These are phyloP conservation scores for Sarcophilus harrisii DNA, from an alignment of 2,797 vertebrate genomes.

Conservation along the genomic window DNA sequence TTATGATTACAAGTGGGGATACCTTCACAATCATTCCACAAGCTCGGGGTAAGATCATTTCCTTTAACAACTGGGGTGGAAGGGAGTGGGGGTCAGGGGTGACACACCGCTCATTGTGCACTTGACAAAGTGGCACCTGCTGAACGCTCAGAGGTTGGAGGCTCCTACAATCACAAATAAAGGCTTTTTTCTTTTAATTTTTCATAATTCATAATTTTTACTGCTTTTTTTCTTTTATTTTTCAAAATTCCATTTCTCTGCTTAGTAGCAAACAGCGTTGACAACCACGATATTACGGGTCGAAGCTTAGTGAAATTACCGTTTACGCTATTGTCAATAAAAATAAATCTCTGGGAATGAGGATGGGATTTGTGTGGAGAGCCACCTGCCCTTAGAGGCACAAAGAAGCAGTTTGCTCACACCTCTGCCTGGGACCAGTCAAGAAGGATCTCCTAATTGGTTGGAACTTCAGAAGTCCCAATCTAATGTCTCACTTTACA, in stretches of 20 bases:
- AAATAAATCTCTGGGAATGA: not conserved
- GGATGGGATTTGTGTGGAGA: too few species aligned
- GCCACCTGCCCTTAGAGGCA: not conserved
- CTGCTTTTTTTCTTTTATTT: not conserved
- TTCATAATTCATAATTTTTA: too few species aligned
- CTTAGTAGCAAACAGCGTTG: not conserved
- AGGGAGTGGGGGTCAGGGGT: too few species aligned
- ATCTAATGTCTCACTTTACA: not conserved
- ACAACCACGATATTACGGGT: not conserved
- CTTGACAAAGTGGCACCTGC: not conserved
- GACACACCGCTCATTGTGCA: too few species aligned
- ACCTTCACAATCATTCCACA: not conserved
- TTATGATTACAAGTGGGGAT: not conserved
- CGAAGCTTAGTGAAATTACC: not conserved
- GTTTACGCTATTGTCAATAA: not conserved
- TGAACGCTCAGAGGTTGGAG: not conserved
- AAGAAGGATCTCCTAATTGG: not conserved
- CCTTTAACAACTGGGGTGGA: not conserved
- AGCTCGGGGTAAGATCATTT: not conserved
- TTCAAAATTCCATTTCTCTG: not conserved
- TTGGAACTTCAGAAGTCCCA: not conserved
- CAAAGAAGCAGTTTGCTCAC: not conserved
- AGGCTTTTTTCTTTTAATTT: not conserved
- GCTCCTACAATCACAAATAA: not conserved
- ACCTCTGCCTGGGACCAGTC: not conserved